Conservation (phyloP, 2,113 vertebrate genomes). For the Eolophus roseicapilla region DNA sequence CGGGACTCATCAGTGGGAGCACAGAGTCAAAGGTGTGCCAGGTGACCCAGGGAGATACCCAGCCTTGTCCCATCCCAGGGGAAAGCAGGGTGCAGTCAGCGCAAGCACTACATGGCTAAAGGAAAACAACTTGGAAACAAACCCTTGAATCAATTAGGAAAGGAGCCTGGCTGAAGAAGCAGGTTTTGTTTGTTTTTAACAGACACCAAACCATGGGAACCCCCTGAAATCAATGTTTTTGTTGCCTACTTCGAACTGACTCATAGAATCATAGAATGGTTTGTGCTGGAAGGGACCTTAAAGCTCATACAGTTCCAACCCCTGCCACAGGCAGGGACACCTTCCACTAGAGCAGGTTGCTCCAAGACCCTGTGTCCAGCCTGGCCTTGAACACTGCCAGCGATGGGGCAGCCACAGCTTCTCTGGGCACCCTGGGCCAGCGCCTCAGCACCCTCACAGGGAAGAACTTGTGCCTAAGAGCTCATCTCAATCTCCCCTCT, state of each 20-base stretch:
- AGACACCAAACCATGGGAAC: not conserved
- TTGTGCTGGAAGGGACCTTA: too few species aligned
- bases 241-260: not conserved
- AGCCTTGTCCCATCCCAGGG: not conserved
- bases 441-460: too few species aligned
- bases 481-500: too few species aligned
- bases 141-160: not conserved
- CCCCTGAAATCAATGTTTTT: not conserved
- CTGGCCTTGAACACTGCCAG: too few species aligned
- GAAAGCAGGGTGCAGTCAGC: not conserved
- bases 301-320: too few species aligned
- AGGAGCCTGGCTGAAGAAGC: not conserved
- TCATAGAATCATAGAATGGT: not conserved
- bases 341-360: too few species aligned
- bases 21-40: not conserved
- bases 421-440: too few species aligned
- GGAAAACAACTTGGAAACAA: not conserved
- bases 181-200: not conserved
- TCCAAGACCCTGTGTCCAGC: too few species aligned
- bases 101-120: rapidly evolving
- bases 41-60: not conserved
- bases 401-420: too few species aligned
- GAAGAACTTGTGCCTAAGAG: too few species aligned
- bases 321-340: too few species aligned
- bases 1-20: not conserved